These are phyloP conservation scores for Lamellibrachia columna DNA, from an alignment of 2,888 invertebrate genomes.

Conservation along the genomic window DNA sequence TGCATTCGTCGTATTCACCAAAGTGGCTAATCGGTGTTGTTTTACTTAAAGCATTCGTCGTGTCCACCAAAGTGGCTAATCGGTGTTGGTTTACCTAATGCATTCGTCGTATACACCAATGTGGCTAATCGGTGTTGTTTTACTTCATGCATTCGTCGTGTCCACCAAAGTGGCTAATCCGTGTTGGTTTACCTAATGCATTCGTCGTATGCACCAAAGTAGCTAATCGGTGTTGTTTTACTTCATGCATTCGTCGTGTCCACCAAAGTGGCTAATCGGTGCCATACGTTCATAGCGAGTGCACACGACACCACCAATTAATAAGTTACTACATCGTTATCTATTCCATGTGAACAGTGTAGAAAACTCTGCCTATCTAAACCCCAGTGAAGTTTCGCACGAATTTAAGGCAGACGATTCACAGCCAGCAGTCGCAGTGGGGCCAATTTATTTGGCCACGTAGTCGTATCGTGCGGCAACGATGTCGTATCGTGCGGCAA, in stretches of 20 bases:
- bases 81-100: too few relatives aligned
- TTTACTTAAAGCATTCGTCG: background rate
- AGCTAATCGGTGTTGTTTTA: too few relatives aligned
- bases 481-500: background rate
- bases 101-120: too few relatives aligned
- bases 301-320: background rate
- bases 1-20: background rate
- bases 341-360: background rate
- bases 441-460: background rate
- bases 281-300: background rate
- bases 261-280: background rate
- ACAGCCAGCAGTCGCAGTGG: too few relatives aligned
- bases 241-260: background rate
- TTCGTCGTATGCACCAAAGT: too few relatives aligned
- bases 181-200: background rate
- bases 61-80: too few relatives aligned
- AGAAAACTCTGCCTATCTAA: background rate
- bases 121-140: too few relatives aligned
- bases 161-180: background rate
- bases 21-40: background rate
- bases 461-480: background rate
- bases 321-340: background rate
- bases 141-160: background rate
- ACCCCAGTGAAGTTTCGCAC: background rate
- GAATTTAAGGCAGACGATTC: background rate